phyloP scores from a whole-genome alignment of 2,113 vertebrate species.

The Pollimyrus isidori region DNA sequence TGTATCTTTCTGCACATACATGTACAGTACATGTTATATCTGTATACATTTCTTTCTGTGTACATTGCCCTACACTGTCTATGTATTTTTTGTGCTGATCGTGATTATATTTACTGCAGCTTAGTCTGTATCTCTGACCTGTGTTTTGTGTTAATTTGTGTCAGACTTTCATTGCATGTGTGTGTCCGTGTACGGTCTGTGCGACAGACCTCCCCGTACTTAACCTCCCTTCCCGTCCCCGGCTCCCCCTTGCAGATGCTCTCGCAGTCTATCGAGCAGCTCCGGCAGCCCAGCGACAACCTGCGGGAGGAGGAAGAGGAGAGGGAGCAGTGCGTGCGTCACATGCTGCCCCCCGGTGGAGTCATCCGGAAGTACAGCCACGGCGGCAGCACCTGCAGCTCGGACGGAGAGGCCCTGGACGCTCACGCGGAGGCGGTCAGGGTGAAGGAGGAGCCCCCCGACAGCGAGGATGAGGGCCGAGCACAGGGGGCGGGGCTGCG shows the following conservation, averaged over 20 bases:
- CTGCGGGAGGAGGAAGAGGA: slow-evolving; percentile 92
- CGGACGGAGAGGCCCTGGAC: slow-evolving; percentile 58
- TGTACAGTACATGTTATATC: background rate
- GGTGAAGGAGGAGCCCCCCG: slow-evolving; percentile 87
- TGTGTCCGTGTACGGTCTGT: background rate
- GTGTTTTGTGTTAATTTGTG: background rate
- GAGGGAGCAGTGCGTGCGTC: slow-evolving; percentile 73
- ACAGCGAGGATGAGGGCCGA: slow-evolving; percentile 85
- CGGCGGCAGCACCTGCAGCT: slow-evolving; percentile 50
- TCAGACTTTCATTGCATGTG: background rate
- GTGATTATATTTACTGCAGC: background rate
- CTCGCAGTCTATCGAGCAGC: slow-evolving; percentile 94
- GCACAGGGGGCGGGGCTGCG: slow-evolving; percentile 73
- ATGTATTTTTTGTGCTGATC: background rate
- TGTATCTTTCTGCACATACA: background rate
- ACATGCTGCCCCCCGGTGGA: slow-evolving; percentile 66
- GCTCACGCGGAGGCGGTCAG: slow-evolving; percentile 76
- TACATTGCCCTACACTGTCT: background rate
- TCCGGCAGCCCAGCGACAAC: slow-evolving; percentile 83
- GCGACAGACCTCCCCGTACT: background rate
- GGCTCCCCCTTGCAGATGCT: slow-evolving; percentile 69
- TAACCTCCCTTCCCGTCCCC: background rate
- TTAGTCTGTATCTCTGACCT: background rate
- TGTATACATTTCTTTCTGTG: background rate
- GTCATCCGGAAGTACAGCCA: slow-evolving; percentile 76